A percentile compares a stretch with the other conserved stretches of the same genome.
Evolutionary conservation across 2,113 vertebrate species (phyloP).

Genomic region (Fukomys damarensis): DNA sequence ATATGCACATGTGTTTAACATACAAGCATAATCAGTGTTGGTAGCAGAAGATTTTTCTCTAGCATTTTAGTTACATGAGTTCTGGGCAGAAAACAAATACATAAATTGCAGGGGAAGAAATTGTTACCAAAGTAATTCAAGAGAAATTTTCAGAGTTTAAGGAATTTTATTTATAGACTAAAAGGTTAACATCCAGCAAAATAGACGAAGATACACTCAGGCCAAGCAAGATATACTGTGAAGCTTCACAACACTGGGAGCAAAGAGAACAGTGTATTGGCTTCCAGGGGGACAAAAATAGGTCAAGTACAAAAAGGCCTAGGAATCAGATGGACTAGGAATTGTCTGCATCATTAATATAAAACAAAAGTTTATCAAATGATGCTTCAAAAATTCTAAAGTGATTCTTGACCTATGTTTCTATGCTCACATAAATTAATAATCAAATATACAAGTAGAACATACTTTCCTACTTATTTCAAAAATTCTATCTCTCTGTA

Average conservation of each 20-base stretch:
- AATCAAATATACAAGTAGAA: background rate
- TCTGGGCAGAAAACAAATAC: background rate
- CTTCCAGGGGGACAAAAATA: slow-evolving; percentile 1
- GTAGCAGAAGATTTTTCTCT: background rate
- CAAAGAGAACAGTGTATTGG: background rate
- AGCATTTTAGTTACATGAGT: background rate
- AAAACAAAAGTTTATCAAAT: background rate
- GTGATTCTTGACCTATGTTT: background rate
- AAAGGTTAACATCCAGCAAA: background rate
- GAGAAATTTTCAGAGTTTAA: background rate
- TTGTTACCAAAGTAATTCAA: background rate
- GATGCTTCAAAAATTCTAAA: slow-evolving; percentile 1
- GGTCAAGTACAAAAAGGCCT: background rate
- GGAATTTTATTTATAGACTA: background rate
- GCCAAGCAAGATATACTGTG: background rate
- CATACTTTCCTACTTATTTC: background rate
- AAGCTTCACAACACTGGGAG: slow-evolving; percentile 4
- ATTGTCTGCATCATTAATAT: background rate
- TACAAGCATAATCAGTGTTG: background rate
- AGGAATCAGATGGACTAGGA: slow-evolving; percentile 26
- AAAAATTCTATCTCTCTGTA: background rate
- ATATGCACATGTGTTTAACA: background rate
- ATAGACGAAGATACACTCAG: background rate
- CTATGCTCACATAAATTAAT: background rate
- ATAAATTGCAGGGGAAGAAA: background rate